phyloP scores from a whole-genome alignment of 2,113 vertebrate genomes.

The Poecile atricapillus region DNA sequence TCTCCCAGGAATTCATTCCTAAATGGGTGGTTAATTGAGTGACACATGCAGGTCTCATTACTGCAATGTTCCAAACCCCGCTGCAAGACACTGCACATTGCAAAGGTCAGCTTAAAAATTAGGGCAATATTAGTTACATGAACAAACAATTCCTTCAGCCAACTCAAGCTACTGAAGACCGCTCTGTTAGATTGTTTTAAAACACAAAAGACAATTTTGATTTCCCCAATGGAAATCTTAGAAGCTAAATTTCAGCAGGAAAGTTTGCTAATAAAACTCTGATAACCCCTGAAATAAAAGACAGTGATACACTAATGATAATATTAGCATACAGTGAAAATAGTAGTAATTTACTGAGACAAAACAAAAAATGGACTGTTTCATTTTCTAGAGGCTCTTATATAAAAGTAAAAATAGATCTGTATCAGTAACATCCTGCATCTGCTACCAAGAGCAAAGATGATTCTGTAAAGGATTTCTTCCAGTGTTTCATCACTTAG shows the following conservation, averaged over 20 bases:
- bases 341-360: background rate
- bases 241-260: background rate
- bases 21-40: background rate
- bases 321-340: background rate
- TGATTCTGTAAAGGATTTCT: background rate
- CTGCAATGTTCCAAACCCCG: background rate
- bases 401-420: background rate
- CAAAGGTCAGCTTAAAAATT: background rate
- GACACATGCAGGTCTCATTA: background rate
- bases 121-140: background rate
- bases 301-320: background rate
- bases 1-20: background rate
- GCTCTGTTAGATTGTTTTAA: background rate
- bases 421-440: background rate
- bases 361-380: background rate
- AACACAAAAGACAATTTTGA: background rate
- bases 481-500: background rate
- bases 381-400: background rate
- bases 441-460: background rate
- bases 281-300: background rate
- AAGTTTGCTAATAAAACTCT: background rate
- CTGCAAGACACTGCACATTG: background rate
- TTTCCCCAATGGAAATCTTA: background rate
- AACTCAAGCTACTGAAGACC: background rate
- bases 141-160: background rate